Conservation (phyloP, 2,888 invertebrate species). For the Rhodophaea formosa region DNA sequence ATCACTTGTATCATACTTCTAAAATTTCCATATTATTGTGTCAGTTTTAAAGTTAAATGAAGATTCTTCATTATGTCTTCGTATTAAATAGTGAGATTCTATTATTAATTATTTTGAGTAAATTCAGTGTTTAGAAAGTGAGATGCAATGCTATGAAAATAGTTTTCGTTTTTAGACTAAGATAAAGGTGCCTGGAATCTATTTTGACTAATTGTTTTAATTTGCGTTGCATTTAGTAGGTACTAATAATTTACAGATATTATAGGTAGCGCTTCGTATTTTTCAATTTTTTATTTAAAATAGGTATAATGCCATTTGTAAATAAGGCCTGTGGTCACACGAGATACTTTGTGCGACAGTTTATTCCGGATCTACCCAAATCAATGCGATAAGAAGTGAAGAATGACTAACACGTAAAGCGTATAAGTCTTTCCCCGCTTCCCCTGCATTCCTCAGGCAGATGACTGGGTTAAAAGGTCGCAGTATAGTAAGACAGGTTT, state of each 20-base stretch:
- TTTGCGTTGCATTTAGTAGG: slow-evolving; percentile 46
- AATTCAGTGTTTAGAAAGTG: neutral
- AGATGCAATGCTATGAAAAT: slow-evolving; percentile 1
- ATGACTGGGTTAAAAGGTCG: too few relatives aligned
- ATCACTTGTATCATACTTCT: slow-evolving; percentile 3
- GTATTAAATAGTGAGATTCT: slow-evolving; percentile 40
- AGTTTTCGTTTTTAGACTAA: slow-evolving; percentile 53
- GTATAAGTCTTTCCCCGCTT: too few relatives aligned
- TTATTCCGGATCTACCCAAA: too few relatives aligned
- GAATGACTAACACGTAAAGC: too few relatives aligned
- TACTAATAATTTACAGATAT: slow-evolving; percentile 35
- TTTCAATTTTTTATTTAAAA: slow-evolving; percentile 20
- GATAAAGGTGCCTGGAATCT: slow-evolving; percentile 68
- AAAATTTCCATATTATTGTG: slow-evolving; percentile 23
- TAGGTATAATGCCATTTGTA: slow-evolving; percentile 23
- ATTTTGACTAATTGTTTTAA: slow-evolving; percentile 38
- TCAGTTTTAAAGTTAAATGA: slow-evolving; percentile 2
- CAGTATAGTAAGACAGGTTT: neutral
- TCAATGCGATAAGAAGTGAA: too few relatives aligned
- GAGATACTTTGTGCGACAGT: slow-evolving; percentile 2
- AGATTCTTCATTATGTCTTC: slow-evolving; percentile 26
- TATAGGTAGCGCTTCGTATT: slow-evolving; percentile 31
- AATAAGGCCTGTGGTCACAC: slow-evolving; percentile 18
- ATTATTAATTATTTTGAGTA: neutral
- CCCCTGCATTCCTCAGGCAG: too few relatives aligned